Evolutionary conservation across 2,113 vertebrate genomes (phyloP).

Genomic region (Ctenomys sociabilis): DNA sequence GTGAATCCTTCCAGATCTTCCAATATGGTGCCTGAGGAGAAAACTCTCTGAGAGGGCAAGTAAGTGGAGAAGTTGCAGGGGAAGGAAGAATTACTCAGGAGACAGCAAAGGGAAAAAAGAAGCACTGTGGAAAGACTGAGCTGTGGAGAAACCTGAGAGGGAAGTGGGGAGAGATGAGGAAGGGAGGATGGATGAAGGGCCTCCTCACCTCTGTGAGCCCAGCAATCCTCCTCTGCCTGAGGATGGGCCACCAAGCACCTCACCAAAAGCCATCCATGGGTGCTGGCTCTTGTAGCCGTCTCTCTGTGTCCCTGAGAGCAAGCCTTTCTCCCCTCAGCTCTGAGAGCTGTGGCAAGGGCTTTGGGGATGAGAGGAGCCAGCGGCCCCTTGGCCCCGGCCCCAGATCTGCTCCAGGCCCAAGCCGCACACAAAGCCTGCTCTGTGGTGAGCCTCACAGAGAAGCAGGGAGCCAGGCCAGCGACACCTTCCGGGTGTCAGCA

Average conservation of each 20-base stretch:
- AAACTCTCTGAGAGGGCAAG: neutral
- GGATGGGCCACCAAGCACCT: fast-evolving
- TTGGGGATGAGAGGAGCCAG: neutral
- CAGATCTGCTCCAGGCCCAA: neutral
- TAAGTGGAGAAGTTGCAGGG: neutral
- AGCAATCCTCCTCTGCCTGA: neutral
- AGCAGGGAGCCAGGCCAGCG: neutral
- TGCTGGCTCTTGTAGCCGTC: neutral
- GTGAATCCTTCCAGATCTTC: neutral
- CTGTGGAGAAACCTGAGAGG: neutral
- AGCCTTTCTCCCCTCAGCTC: neutral
- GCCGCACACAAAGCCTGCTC: conserved; percentile 55
- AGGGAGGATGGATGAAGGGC: neutral
- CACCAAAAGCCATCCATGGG: neutral
- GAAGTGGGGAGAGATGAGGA: neutral
- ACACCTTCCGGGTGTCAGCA: neutral
- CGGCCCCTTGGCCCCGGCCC: neutral
- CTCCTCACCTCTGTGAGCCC: neutral
- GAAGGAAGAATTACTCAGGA: neutral
- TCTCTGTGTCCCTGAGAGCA: neutral
- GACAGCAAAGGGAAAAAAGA: neutral
- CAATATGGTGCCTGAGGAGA: neutral
- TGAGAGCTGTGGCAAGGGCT: neutral
- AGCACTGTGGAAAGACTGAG: neutral
- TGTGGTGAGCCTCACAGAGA: neutral